A percentile compares a stretch with the other conserved stretches of the same genome.
Conservation (phyloP, 2,888 invertebrate species). For the Cyclophora punctaria region DNA sequence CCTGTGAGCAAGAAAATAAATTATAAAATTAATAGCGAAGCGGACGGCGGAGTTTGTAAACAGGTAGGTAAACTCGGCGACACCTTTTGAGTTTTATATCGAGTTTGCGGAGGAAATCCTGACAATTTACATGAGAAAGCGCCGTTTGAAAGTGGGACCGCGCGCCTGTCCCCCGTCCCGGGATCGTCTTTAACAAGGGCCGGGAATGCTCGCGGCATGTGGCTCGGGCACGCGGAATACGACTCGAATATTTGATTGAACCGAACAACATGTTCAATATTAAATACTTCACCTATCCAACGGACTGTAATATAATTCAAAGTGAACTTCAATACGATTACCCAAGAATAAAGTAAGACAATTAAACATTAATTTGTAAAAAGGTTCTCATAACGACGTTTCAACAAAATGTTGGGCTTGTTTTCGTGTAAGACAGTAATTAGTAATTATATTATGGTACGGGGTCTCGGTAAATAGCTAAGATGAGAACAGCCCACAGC, state of each 20-base stretch:
- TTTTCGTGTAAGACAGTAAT: neutral
- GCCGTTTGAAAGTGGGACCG: conserved; percentile 35
- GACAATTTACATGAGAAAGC: conserved; percentile 66
- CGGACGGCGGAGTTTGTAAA: conserved; percentile 13
- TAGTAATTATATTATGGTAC: neutral
- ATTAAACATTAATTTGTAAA: too few relatives aligned
- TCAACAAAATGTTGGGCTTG: neutral
- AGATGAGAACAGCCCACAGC: conserved; percentile 37
- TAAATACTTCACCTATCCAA: conserved; percentile 28
- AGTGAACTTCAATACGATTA: too few relatives aligned
- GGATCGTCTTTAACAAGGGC: conserved; percentile 52
- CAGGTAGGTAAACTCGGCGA: conserved; percentile 28
- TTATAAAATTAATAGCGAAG: conserved; percentile 8
- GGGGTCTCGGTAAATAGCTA: conserved; percentile 28
- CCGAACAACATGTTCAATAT: conserved; percentile 49
- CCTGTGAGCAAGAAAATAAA: too few relatives aligned
- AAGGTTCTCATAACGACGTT: too few relatives aligned
- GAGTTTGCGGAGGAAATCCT: conserved; percentile 57
- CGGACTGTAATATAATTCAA: too few relatives aligned
- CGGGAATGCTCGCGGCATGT: conserved; percentile 58
- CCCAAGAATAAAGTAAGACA: too few relatives aligned
- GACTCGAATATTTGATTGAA: conserved; percentile 61
- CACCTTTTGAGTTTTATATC: conserved; percentile 54
- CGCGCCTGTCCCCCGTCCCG: conserved; percentile 34
- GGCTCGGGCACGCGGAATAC: conserved; percentile 49